Conservation (phyloP, 2,888 invertebrate genomes). For the Brenthis daphne region DNA sequence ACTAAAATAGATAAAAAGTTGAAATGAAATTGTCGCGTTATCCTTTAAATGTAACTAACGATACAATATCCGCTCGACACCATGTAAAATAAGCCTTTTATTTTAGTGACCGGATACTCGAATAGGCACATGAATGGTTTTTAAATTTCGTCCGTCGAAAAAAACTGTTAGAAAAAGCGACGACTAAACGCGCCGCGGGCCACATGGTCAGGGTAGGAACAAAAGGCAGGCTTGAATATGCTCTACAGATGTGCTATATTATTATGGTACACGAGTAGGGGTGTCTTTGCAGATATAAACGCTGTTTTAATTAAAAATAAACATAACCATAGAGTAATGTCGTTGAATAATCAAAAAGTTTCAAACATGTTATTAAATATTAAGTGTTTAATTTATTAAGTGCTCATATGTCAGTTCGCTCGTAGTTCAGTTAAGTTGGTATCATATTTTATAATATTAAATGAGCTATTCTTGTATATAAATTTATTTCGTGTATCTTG, state of each 20-base stretch:
- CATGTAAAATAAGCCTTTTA: constrained; percentile 40
- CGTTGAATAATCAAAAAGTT: too few relatives aligned
- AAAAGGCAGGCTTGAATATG: constrained; percentile 74
- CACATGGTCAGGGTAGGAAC: constrained; percentile 69
- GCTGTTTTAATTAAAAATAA: too few relatives aligned
- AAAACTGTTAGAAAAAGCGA: constrained; percentile 64
- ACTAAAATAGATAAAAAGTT: too few relatives aligned
- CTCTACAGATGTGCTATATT: constrained; percentile 69
- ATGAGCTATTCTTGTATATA: too few relatives aligned
- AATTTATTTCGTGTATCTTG: too few relatives aligned
- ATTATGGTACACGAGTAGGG: constrained; percentile 29
- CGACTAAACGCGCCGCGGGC: constrained; percentile 56
- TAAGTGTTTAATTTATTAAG: too few relatives aligned
- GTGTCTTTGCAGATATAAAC: constrained; percentile 17
- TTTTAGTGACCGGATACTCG: constrained; percentile 52
- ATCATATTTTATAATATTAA: too few relatives aligned
- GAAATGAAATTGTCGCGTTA: neutral
- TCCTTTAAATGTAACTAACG: constrained; percentile 24
- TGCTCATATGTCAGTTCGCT: too few relatives aligned
- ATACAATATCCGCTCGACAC: constrained; percentile 32
- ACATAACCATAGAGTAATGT: too few relatives aligned
- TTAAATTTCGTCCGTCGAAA: constrained; percentile 55
- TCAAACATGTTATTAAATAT: too few relatives aligned
- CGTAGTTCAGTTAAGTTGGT: too few relatives aligned
- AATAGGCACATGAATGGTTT: constrained; percentile 52